A percentile compares a stretch with the other conserved stretches of the same genome.
Conservation (phyloP, 1,140 invertebrate genomes). For the Belonocnema kinseyi region DNA sequence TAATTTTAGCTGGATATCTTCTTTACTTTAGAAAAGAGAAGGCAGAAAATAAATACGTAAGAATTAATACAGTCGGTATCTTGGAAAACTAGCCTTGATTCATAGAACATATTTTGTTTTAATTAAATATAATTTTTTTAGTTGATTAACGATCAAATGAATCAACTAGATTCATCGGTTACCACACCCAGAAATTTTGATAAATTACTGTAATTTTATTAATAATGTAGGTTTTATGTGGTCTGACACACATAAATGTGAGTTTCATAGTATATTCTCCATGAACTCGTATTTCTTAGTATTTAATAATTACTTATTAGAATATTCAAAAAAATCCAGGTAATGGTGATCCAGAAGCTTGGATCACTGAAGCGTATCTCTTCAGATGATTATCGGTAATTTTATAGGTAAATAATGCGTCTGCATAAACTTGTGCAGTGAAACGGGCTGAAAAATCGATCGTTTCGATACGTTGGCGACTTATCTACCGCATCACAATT, state of each 20-base stretch:
- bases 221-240: conserved; percentile 5
- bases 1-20: too few relatives aligned
- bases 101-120: too few relatives aligned
- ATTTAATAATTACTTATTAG: conserved; percentile 14
- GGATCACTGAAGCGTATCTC: conserved; percentile 53
- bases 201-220: conserved; percentile 8
- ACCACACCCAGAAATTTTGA: background rate
- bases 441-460: background rate
- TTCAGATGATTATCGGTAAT: conserved; percentile 49
- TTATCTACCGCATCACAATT: background rate
- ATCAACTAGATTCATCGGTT: background rate
- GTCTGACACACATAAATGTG: conserved; percentile 6
- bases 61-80: too few relatives aligned
- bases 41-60: too few relatives aligned
- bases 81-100: too few relatives aligned
- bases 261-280: conserved; percentile 21
- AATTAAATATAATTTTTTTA: background rate
- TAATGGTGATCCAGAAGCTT: conserved; percentile 46
- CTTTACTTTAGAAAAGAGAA: too few relatives aligned
- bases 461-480: conserved; percentile 5
- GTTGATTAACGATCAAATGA: background rate
- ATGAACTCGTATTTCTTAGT: conserved; percentile 9
- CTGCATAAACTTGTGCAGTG: conserved; percentile 28
- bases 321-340: conserved; percentile 36
- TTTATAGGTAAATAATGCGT: conserved; percentile 53